Evolutionary conservation across 2,888 invertebrate species (phyloP), one percentile per base, ranked within the genome.

Genomic region (Thereva unica): DNA sequence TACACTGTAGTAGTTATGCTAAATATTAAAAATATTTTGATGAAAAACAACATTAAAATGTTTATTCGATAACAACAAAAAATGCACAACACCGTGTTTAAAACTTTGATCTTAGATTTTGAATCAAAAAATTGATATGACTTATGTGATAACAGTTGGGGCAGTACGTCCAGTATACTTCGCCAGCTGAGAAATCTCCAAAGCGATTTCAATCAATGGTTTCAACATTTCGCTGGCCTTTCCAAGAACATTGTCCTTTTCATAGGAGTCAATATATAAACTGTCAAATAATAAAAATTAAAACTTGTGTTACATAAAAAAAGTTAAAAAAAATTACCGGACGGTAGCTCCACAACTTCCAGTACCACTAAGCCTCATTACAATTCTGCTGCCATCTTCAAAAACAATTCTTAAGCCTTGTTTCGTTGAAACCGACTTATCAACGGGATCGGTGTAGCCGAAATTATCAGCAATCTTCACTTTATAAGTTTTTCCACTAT

Each of bases 311-410:
- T 40, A 9, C 9, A 47, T 42, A 44, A 12, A 40, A 7, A 12
- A 0, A 71, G 71, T n/a, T 10, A 41, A 4, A 54, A 44, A 7
- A 49, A 71, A 74, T 73, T 74, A 86, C 86, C 99, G 87, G 75
- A 99, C 92, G 2, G 99, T 99, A 35, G 99, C 98, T 0, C 99
- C 99, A 45, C 93, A 92, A 78, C 97, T 97, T 71, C 99, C 99
- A 0, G 99, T 99, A 23, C 99, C 99, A 76, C 97, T 97, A 69
- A 99, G 85, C 50, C 99, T 88, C 82, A 92, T 88, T 69, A 99
- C 91, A 72, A 99, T 86, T 54, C 99, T 87, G 0, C 97, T 97
- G 1, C 96, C 97, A 78, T 98, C 97, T 72, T 89, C 89, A 80
- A 99, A 98, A 54, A 97, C 85, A 55, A 99, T 87, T 71, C 98